phyloP scores from a whole-genome alignment of 2,888 invertebrate genomes.

The Polia nebulosa region DNA sequence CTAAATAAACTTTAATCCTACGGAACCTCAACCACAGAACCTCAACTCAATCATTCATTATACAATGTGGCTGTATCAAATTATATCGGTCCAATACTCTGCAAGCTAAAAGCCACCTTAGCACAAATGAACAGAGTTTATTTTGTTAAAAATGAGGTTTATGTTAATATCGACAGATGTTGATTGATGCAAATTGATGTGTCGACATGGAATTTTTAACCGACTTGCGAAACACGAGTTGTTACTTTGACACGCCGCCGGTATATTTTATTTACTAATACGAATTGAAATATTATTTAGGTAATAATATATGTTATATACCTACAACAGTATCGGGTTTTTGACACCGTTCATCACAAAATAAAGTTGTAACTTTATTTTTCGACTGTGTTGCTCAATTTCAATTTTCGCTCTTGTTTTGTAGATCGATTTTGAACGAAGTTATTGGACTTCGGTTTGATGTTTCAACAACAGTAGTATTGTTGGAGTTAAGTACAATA shows the following conservation, averaged over 20 bases:
- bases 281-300: slow-evolving; percentile 28
- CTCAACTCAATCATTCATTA: slow-evolving; percentile 40
- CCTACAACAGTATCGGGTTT: slow-evolving; percentile 25
- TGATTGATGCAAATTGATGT: slow-evolving; percentile 67
- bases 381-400: not conserved
- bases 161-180: slow-evolving; percentile 55
- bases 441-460: not conserved
- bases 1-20: slow-evolving; percentile 38
- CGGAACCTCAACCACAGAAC: slow-evolving; percentile 48
- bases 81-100: slow-evolving; percentile 15
- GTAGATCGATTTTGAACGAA: not conserved
- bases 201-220: slow-evolving; percentile 63
- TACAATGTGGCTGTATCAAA: slow-evolving; percentile 47
- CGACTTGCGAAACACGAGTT: slow-evolving; percentile 52
- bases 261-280: slow-evolving; percentile 42
- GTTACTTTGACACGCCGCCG: slow-evolving; percentile 45
- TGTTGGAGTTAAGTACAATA: not conserved
- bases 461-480: not conserved
- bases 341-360: slow-evolving; percentile 22
- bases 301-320: not conserved
- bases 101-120: slow-evolving; percentile 29
- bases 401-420: not conserved
- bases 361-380: not conserved
- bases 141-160: slow-evolving; percentile 13
- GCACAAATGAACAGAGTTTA: not conserved